phyloP scores from a whole-genome alignment of 2,888 invertebrate genomes.

The Tinea semifulvella region DNA sequence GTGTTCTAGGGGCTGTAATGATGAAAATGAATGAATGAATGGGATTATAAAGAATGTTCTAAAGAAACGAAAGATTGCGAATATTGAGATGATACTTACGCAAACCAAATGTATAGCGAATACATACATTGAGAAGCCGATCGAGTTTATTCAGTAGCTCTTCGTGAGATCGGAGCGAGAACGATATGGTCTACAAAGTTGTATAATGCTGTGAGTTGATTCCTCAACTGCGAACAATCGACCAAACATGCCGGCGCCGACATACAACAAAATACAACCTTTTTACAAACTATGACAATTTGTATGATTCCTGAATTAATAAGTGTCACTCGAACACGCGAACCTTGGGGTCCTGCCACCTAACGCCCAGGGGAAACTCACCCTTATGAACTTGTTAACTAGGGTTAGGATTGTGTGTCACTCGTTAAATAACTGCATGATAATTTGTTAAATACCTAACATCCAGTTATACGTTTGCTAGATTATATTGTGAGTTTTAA shows the following conservation, averaged over 20 bases:
- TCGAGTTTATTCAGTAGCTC: too few species aligned
- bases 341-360: not conserved
- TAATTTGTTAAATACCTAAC: not conserved
- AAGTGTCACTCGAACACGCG: constrained; percentile 15
- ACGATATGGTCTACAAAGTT: too few species aligned
- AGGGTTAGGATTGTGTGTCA: not conserved
- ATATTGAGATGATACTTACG: too few species aligned
- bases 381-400: not conserved
- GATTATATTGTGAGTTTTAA: not conserved
- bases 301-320: constrained; percentile 12
- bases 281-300: constrained; percentile 10
- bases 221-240: too few species aligned
- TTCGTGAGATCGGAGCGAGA: too few species aligned
- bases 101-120: too few species aligned
- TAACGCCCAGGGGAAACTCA: not conserved
- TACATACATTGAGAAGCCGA: too few species aligned
- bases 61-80: too few species aligned
- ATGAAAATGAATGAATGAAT: too few species aligned
- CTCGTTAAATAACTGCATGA: not conserved
- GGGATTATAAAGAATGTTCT: too few species aligned
- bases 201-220: too few species aligned
- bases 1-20: too few species aligned
- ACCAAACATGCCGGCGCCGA: not conserved
- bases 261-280: not conserved
- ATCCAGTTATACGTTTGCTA: not conserved